Base-by-base conservation (phyloP, 2,113 vertebrate species). In the Hassar affinis region DNA sequence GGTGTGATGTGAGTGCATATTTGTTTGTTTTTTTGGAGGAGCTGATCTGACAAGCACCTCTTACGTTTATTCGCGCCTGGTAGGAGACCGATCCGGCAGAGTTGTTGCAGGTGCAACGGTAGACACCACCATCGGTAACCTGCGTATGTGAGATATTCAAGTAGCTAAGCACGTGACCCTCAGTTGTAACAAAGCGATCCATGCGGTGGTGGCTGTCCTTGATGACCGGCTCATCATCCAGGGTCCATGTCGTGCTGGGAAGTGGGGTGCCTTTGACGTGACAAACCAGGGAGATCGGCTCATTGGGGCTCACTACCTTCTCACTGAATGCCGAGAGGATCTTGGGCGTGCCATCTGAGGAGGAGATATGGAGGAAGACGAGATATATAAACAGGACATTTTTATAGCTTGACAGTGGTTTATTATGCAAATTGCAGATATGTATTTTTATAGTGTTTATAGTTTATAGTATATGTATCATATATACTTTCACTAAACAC, bases 21-120 rank as follows among this genome's bases (percentile, higher is more conserved):
- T 93, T 91, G 92, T 76, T 56, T 35, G 72, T 93, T 89, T 93
- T 91, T 94, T 98, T 97, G 95, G 97, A 99, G 96, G 96, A 99
- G 97, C 95, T 98, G 96, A 98, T 98, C 96, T 97, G 98, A 99
- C 98, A 99, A 99, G 98, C 98, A 99, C 98, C 98, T 99, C 98
- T 99, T 99, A 99, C 98, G 98, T 99, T 99, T 99, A 99, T 99
- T 98, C 98, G 98, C 97, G 98, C 97, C 98, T 99, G 98, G 96
- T 99, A 99, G 91, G 94, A 95, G 95, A 98, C 95, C 93, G 96
- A 95, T 94, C 98, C 98, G 5, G 98, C 98, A 68, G 98, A 99
- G 93, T 99, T 99, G 95, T 98, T 97, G 93, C 97, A 98, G 3
- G 94, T 96, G 93, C 98, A 99, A 90, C 98, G 97, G 92, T 99